Evolutionary conservation across 2,113 vertebrate genomes (phyloP).

Genomic region (Mormoops blainvillei): DNA sequence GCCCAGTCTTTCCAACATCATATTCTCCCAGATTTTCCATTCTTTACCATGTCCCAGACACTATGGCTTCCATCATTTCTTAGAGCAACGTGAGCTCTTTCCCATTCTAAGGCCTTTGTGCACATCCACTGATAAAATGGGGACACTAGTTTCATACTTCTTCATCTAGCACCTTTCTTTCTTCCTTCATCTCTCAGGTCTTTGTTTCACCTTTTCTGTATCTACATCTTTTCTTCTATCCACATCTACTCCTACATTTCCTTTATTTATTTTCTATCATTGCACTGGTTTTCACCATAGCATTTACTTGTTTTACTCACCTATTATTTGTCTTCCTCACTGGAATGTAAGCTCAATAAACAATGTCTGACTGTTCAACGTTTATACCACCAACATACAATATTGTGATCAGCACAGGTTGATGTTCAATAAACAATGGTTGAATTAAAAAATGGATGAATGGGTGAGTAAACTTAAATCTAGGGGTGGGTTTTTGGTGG

Average conservation of each 20-base stretch:
- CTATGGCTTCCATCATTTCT: not conserved
- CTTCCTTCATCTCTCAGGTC: not conserved
- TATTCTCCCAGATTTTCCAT: accelerated
- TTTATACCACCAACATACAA: not conserved
- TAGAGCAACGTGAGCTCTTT: not conserved
- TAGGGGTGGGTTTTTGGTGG: not conserved
- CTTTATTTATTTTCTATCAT: not conserved
- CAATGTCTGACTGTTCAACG: not conserved
- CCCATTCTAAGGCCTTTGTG: not conserved
- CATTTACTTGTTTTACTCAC: not conserved
- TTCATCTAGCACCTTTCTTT: not conserved
- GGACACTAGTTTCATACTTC: not conserved
- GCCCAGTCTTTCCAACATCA: not conserved
- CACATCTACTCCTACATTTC: accelerated
- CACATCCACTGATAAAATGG: not conserved
- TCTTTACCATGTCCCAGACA: accelerated
- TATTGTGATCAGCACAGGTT: accelerated
- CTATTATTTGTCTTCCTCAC: not conserved
- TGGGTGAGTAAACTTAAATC: not conserved
- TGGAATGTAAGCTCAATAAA: not conserved
- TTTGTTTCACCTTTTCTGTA: not conserved
- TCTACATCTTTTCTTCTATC: not conserved
- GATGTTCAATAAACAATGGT: not conserved
- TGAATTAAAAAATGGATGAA: not conserved
- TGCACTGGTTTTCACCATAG: not conserved